Evolutionary conservation across 1,140 invertebrate genomes (phyloP), one percentile per base, ranked within the genome.

Genomic region (Trissolcus basalis): DNA sequence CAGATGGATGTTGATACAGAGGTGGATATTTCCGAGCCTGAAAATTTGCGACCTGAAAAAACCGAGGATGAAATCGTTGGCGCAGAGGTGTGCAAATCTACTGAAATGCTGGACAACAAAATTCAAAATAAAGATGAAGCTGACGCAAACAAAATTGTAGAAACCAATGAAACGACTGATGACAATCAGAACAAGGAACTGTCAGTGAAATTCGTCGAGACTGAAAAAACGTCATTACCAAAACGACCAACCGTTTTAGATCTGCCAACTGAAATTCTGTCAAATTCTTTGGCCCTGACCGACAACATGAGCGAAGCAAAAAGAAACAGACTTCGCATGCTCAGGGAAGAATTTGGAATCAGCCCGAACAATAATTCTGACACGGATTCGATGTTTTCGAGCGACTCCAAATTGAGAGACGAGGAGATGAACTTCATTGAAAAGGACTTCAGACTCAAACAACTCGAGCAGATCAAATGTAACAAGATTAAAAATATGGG

Each of bases 281-380:
- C 9, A 19, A 27, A 0, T 39, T 65, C 55, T 48, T 71, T 80
- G 8, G 59, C 68, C n/a, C 51, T 84, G n/a, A 77, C 74, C 0
- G 77, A 86, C 43, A 83, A 85, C 14, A 77, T 81, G 59, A 82
- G 69, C 1, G 75, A 45, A 12, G 81, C 79, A 1, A 71, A 83
- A 15, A 63, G 60, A 14, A 85, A 84, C 13, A 80, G 78, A 48
- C 19, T 85, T 11, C 78, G 79, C 39, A 61, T 83, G 2, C 16
- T 84, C 0, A 48, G 77, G 32, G 60, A 81, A 4, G 82, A 84
- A 16, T 85, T 80, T 45, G 81, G 79, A n/a, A 80, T 83, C 45
- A 85, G 82, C 16, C 81, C 81, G 10, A 86, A 85, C 44, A 85
- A 86, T 19, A 86, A 86, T 41, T 0, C 47, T 0, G 69, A 82